Percentiles rank a stretch among this genome's conserved stretches.
Evolutionary conservation across 2,888 invertebrate genomes (phyloP).

Genomic region (Cephus rjabovi): DNA sequence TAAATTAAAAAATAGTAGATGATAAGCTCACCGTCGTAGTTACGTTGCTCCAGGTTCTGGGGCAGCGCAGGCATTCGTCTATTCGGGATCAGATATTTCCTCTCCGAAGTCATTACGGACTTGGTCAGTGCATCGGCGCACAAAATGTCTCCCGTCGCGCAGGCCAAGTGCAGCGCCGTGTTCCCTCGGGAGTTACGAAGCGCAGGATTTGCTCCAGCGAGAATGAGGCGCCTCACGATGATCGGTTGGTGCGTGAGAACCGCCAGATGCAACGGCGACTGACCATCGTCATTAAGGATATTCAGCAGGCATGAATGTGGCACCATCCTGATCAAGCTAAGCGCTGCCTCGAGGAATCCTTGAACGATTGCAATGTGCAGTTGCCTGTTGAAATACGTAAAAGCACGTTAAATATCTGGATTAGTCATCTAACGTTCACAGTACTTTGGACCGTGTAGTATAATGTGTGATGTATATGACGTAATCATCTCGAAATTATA

Average conservation of each 20-base stretch:
- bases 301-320: constrained; percentile 83
- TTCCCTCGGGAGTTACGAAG: constrained; percentile 81
- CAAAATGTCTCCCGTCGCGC: constrained; percentile 75
- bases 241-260: constrained; percentile 81
- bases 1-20: background rate
- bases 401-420: constrained; percentile 6
- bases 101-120: constrained; percentile 71
- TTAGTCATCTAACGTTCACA: background rate
- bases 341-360: constrained; percentile 78
- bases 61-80: constrained; percentile 67
- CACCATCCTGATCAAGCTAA: constrained; percentile 80
- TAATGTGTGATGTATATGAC: background rate
- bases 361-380: constrained; percentile 88
- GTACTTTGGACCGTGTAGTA: background rate
- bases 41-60: constrained; percentile 81
- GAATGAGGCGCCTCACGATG: constrained; percentile 81
- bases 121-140: constrained; percentile 81
- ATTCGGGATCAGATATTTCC: constrained; percentile 49
- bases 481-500: too few relatives aligned
- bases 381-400: constrained; percentile 72
- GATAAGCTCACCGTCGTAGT: constrained; percentile 82
- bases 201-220: constrained; percentile 78
- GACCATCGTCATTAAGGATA: constrained; percentile 82
- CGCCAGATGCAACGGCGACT: constrained; percentile 89
- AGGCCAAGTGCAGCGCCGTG: constrained; percentile 88